Evolutionary conservation across 2,797 vertebrate species (phyloP), one percentile per base, ranked within the genome.

Genomic region (Enoplosus armatus): DNA sequence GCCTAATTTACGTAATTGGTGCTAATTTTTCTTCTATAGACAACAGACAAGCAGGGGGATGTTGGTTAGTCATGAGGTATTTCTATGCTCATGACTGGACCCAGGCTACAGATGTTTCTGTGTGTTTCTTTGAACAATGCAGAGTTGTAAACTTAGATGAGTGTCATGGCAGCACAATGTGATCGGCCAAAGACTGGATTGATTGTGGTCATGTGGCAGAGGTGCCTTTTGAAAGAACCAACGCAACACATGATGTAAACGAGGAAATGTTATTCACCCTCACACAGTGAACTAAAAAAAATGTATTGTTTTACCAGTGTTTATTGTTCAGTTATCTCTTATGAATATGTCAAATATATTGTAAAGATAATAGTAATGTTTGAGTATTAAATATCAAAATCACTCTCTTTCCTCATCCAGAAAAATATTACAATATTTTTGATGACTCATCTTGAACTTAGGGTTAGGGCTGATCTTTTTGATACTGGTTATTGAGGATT

Each of bases 1-100:
- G 60, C 41, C 73, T 60, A 33, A 62, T 80, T 59, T 66, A 51
- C 3, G 22, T 77, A 83, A 83, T 76, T 80, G 62, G 37, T 66
- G 53, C 64, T 77, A 81, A 85, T 43, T 75, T 74, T 66, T 58
- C n/a, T 60, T 68, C 29, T 54, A 41, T 26, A 35, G 75, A 45
- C 35, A 45, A 77, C 47, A 50, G 66, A 55, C 56, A 47, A 47
- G 76, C 12, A 24, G 43, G 22, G 47, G 47, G 56, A 66, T 64
- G 63, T 41, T 43, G 29, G 15, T 37, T 41, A 51, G 59, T 26
- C 77, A 74, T 64, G 61, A 15, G 35, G 16, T 72, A 6, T 59
- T 75, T 48, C 18, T 4, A 8, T 26, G 37, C n/a, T 67, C n/a
- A 33, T 29, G 24, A 61, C 24, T 41, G 29, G n/a, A 47, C 41